Evolutionary conservation across 2,113 vertebrate genomes (phyloP).

Genomic region (Esox niger): DNA sequence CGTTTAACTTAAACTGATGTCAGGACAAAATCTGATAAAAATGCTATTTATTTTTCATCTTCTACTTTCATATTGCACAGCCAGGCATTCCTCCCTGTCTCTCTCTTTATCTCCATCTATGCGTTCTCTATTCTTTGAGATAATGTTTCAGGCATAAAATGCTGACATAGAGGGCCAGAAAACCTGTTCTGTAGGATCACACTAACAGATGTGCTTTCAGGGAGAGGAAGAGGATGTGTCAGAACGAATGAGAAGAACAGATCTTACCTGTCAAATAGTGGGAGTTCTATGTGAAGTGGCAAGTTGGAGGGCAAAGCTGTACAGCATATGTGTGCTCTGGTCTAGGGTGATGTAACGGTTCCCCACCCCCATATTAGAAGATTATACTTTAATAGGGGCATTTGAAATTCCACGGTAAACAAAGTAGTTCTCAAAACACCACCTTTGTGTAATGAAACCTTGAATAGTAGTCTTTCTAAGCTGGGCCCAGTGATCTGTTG

Average conservation of each 20-base stretch:
- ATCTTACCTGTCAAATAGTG: not conserved
- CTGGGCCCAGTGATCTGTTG: too few species aligned
- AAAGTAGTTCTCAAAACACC: too few species aligned
- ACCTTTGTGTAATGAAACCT: too few species aligned
- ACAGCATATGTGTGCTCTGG: too few species aligned
- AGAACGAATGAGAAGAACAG: not conserved
- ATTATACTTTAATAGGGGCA: too few species aligned
- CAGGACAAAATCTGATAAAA: conserved; percentile 52
- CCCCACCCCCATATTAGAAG: too few species aligned
- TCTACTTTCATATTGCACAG: not conserved
- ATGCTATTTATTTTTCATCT: conserved; percentile 57
- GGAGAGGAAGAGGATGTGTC: not conserved
- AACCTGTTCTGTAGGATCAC: not conserved
- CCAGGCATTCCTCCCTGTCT: not conserved
- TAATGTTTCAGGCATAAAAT: conserved; percentile 9
- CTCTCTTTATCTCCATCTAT: not conserved
- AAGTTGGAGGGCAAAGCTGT: too few species aligned
- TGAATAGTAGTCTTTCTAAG: too few species aligned
- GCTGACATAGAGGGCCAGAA: conserved; percentile 2
- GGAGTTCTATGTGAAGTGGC: not conserved
- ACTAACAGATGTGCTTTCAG: conserved; percentile 9
- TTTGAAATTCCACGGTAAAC: too few species aligned
- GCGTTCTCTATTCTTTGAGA: not conserved
- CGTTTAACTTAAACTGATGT: conserved; percentile 44
- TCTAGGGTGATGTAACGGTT: too few species aligned